A percentile compares a stretch with the other conserved stretches of the same genome.
Evolutionary conservation across 2,797 vertebrate genomes (phyloP).

Genomic region (Bradypodion pumilum): DNA sequence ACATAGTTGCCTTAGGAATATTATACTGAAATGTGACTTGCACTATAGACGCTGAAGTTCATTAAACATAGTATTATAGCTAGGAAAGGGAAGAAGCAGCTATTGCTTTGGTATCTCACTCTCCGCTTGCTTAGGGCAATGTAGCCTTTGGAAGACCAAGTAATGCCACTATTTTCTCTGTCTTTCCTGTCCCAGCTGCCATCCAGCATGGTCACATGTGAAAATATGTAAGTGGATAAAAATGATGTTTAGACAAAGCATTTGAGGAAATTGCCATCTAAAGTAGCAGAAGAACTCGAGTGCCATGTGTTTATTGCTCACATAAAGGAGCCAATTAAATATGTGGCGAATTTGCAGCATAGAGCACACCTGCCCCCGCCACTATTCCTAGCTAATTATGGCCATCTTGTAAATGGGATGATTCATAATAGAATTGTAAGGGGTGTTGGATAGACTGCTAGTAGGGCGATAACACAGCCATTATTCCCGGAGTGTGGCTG

Average conservation of each 20-base stretch:
- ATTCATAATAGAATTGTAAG: conserved; percentile 36
- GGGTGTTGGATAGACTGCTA: neutral
- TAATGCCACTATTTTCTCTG: neutral
- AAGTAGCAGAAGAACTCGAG: conserved; percentile 46
- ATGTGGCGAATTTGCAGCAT: neutral
- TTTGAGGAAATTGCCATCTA: conserved; percentile 35
- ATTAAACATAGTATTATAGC: no score
- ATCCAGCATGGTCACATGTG: neutral
- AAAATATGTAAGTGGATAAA: conserved; percentile 32
- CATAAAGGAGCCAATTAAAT: conserved; percentile 24
- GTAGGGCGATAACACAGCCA: neutral
- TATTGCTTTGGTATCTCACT: neutral
- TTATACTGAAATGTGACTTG: no score
- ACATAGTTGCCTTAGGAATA: no score
- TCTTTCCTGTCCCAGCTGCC: neutral
- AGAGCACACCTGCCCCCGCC: conserved; percentile 30
- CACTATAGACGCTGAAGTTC: neutral
- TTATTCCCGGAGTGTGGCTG: neutral
- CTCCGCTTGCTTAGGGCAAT: neutral
- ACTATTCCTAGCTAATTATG: conserved; percentile 34
- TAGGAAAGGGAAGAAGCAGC: no score
- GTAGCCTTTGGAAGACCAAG: neutral
- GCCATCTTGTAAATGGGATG: conserved; percentile 44
- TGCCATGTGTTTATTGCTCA: conserved; percentile 28
- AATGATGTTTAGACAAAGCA: conserved; percentile 30